These are phyloP conservation scores for Lydus trimaculatus DNA, from an alignment of 2,888 invertebrate genomes.

Conservation along the genomic window DNA sequence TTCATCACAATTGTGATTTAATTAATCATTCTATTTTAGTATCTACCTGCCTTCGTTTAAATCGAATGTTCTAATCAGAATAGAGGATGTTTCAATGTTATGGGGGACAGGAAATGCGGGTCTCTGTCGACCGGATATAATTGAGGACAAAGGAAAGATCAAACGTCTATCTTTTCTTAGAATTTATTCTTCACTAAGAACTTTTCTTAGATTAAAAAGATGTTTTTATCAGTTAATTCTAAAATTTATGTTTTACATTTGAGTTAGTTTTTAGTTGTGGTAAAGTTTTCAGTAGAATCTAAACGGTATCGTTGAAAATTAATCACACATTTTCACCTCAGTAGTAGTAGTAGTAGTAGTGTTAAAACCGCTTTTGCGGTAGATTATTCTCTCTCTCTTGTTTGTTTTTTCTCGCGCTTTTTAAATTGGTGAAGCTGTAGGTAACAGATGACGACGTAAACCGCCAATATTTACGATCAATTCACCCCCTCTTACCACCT, in stretches of 20 bases:
- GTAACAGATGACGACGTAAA: conserved; percentile 61
- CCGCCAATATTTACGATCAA: conserved; percentile 61
- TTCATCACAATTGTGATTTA: background rate
- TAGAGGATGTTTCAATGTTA: conserved; percentile 1
- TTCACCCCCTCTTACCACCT: conserved; percentile 43
- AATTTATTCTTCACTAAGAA: background rate
- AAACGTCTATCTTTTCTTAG: background rate
- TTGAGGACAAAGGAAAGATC: conserved; percentile 2
- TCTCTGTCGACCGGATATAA: background rate
- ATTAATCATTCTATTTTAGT: background rate
- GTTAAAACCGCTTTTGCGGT: conserved; percentile 8
- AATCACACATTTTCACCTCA: background rate
- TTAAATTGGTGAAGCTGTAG: conserved; percentile 46
- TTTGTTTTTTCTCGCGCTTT: conserved; percentile 14
- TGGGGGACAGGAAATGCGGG: conserved; percentile 4
- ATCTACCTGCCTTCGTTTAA: background rate
- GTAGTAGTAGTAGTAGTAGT: background rate
- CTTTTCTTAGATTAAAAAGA: background rate
- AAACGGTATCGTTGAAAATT: background rate
- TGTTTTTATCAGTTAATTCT: background rate
- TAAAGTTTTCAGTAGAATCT: too few relatives aligned
- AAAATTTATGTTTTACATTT: background rate
- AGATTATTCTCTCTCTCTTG: background rate
- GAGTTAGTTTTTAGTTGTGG: background rate
- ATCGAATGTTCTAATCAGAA: conserved; percentile 4